Conservation (phyloP, 2,113 vertebrate species). For the Phyllopteryx taeniolatus region DNA sequence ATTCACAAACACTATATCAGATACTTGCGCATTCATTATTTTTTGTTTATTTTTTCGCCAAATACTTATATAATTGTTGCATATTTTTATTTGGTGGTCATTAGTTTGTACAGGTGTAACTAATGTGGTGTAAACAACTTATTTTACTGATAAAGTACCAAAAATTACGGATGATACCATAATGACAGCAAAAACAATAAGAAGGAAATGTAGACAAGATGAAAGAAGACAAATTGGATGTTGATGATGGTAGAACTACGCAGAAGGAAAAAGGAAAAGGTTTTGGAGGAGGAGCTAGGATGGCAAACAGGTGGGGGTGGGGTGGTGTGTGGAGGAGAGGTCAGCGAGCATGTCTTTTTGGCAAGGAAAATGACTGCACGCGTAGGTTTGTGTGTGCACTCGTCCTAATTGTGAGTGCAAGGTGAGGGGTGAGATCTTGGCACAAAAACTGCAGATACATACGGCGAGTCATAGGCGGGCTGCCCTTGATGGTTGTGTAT, state of each 20-base stretch:
- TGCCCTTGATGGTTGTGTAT: slow-evolving; percentile 17
- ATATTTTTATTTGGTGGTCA: no score
- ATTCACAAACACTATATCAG: background rate
- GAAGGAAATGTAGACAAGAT: background rate
- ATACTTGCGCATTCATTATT: background rate
- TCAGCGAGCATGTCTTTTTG: slow-evolving; percentile 52
- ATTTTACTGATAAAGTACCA: no score
- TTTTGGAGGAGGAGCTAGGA: slow-evolving; percentile 2
- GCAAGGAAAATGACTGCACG: slow-evolving; percentile 41
- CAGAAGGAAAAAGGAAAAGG: background rate
- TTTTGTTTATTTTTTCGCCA: background rate
- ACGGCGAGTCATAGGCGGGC: slow-evolving; percentile 49
- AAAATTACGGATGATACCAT: no score
- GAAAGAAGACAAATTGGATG: background rate
- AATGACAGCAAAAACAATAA: no score
- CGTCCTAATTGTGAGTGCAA: slow-evolving; percentile 54
- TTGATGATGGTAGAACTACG: background rate
- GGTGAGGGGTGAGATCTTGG: slow-evolving; percentile 62
- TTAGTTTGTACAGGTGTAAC: no score
- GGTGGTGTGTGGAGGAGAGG: slow-evolving; percentile 35
- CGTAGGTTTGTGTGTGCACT: slow-evolving; percentile 9
- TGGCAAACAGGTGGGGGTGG: background rate
- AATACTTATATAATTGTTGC: background rate
- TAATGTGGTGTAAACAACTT: no score
- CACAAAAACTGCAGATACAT: slow-evolving; percentile 54